Evolutionary conservation across 1,140 invertebrate genomes (phyloP).

Genomic region (Drosophila subobscura): DNA sequence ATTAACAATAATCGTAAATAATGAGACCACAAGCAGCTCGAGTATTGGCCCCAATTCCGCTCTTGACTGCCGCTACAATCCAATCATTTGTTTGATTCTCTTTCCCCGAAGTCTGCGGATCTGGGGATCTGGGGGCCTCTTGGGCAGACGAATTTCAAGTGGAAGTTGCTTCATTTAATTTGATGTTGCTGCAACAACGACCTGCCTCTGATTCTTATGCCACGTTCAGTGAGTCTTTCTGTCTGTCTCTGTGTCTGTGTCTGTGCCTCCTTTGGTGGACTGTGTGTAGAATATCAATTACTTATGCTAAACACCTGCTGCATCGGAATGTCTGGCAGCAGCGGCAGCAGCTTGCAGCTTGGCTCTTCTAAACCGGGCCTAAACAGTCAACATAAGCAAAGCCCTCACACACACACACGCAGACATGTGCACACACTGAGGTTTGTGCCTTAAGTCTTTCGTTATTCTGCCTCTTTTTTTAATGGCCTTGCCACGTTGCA

Average conservation of each 20-base stretch:
- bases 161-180: constrained; percentile 62
- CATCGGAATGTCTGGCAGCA: constrained; percentile 77
- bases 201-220: constrained; percentile 28
- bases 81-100: constrained; percentile 31
- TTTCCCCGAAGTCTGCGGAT: constrained; percentile 2
- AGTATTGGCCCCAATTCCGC: constrained; percentile 46
- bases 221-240: constrained; percentile 24
- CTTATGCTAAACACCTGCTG: constrained; percentile 83
- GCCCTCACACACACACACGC: constrained; percentile 4
- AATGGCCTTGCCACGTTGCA: constrained; percentile 51
- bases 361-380: constrained; percentile 74
- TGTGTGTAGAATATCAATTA: constrained; percentile 83
- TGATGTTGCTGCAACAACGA: constrained; percentile 19
- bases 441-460: constrained; percentile 79
- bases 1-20: constrained; percentile 73
- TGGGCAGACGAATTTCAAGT: too few relatives aligned
- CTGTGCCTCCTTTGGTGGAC: constrained; percentile 49
- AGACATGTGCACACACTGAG: constrained; percentile 14
- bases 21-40: constrained; percentile 63
- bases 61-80: constrained; percentile 13
- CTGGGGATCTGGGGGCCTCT: not conserved
- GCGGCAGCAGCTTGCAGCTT: constrained; percentile 32
- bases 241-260: constrained; percentile 12
- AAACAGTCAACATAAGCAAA: constrained; percentile 46
- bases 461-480: constrained; percentile 51